Conservation (phyloP, 1,140 invertebrate species). For the Pogonognathellus flavescens region DNA sequence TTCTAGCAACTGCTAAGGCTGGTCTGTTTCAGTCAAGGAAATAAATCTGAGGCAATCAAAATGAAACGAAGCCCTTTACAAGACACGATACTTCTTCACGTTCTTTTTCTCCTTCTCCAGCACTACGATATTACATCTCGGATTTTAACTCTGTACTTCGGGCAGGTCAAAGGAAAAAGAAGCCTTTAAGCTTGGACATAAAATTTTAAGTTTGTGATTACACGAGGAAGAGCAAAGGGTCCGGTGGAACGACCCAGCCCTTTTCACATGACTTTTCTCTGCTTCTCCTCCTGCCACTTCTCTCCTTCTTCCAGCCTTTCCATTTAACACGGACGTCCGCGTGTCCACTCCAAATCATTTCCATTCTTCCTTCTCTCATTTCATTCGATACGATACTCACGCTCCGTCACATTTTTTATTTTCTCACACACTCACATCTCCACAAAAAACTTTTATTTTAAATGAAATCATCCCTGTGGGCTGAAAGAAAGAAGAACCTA, state of each 20-base stretch:
- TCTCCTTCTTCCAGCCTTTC: background rate
- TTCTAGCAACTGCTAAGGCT: too few species aligned
- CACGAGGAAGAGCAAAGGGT: slow-evolving; percentile 3
- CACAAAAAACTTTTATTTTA: slow-evolving; percentile 7
- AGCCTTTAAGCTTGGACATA: slow-evolving; percentile 15
- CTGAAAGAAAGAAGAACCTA: background rate
- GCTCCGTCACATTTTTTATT: slow-evolving; percentile 1
- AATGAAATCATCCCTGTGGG: background rate
- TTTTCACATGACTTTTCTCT: slow-evolving; percentile 14
- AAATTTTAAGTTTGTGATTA: slow-evolving; percentile 29
- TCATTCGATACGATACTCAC: background rate
- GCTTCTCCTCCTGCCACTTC: background rate
- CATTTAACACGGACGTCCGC: slow-evolving; percentile 30
- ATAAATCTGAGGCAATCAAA: slow-evolving; percentile 35
- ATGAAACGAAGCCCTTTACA: background rate
- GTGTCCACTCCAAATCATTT: slow-evolving; percentile 9
- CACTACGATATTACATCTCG: background rate
- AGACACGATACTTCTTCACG: background rate
- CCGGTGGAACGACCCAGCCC: background rate
- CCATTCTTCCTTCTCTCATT: slow-evolving; percentile 27
- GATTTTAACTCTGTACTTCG: background rate
- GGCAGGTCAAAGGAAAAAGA: slow-evolving; percentile 43
- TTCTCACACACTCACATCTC: slow-evolving; percentile 8
- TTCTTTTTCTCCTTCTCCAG: background rate
- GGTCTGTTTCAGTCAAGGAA: slow-evolving; percentile 6